Conservation (phyloP, 2,888 invertebrate species). For the Drosophila leonis region DNA sequence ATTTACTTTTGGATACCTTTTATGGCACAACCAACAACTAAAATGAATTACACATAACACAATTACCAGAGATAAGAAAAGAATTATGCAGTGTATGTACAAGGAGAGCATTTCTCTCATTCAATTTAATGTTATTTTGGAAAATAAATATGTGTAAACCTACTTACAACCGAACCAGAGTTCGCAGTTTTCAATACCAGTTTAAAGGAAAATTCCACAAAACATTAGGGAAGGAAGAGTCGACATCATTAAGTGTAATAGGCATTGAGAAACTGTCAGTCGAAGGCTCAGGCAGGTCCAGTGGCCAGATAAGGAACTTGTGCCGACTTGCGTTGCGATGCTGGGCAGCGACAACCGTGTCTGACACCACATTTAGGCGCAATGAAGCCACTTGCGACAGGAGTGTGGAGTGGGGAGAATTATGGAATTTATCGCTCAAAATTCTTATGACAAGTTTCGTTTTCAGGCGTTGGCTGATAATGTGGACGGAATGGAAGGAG, state of each 20-base stretch:
- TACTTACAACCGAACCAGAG: conserved; percentile 49
- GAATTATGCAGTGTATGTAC: conserved; percentile 55
- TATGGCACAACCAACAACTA: conserved; percentile 65
- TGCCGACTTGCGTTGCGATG: neutral
- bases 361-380: conserved; percentile 74
- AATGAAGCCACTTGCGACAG: conserved; percentile 45
- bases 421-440: conserved; percentile 40
- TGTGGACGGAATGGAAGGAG: conserved; percentile 20
- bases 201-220: conserved; percentile 53
- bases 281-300: neutral
- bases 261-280: conserved; percentile 69
- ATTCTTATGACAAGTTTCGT: conserved; percentile 51
- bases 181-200: conserved; percentile 43
- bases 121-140: conserved; percentile 60
- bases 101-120: conserved; percentile 57
- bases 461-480: conserved; percentile 22
- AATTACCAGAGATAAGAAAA: conserved; percentile 35
- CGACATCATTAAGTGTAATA: conserved; percentile 76
- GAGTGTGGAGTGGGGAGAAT: neutral
- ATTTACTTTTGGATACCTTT: conserved; percentile 73
- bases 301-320: conserved; percentile 51
- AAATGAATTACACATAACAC: conserved; percentile 37
- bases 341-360: conserved; percentile 37
- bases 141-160: conserved; percentile 72
- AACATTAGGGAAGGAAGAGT: conserved; percentile 46